Percentiles rank a stretch among this genome's conserved stretches.
Conservation (phyloP, 2,888 invertebrate species). For the Matsumyia berberina region DNA sequence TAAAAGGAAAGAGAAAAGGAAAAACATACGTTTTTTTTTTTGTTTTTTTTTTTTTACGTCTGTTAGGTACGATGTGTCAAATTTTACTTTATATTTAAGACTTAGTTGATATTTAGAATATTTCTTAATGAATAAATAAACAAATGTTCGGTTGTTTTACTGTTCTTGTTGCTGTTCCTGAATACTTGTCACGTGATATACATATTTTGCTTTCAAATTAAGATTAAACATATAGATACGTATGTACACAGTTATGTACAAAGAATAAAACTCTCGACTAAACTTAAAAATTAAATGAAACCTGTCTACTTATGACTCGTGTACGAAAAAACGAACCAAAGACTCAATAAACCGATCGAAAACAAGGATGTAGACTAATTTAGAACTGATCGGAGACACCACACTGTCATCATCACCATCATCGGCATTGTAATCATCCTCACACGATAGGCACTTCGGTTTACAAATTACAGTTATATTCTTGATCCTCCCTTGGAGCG, state of each 20-base stretch:
- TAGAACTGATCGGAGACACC: constrained; percentile 33
- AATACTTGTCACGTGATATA: constrained; percentile 28
- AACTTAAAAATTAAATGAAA: constrained; percentile 42
- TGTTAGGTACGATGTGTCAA: constrained; percentile 73
- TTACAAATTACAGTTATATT: constrained; percentile 45
- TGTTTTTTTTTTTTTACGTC: constrained; percentile 37
- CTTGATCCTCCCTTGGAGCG: constrained; percentile 6
- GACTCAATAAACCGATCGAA: background rate
- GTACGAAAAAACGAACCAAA: constrained; percentile 21
- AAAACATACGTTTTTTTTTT: constrained; percentile 25
- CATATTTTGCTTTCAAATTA: constrained; percentile 39
- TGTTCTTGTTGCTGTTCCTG: constrained; percentile 30
- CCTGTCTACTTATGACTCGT: constrained; percentile 44
- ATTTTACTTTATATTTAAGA: constrained; percentile 46
- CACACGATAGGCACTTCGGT: constrained; percentile 71
- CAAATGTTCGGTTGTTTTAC: background rate
- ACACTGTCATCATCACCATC: constrained; percentile 41
- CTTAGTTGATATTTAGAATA: constrained; percentile 50
- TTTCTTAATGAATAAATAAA: constrained; percentile 37
- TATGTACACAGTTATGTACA: constrained; percentile 60
- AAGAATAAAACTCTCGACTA: constrained; percentile 13
- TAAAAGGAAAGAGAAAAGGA: constrained; percentile 6
- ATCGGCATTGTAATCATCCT: constrained; percentile 48
- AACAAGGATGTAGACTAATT: constrained; percentile 9
- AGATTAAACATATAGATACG: constrained; percentile 23